Evolutionary conservation across 2,113 vertebrate genomes (phyloP).

Genomic region (Craseonycteris thonglongyai): DNA sequence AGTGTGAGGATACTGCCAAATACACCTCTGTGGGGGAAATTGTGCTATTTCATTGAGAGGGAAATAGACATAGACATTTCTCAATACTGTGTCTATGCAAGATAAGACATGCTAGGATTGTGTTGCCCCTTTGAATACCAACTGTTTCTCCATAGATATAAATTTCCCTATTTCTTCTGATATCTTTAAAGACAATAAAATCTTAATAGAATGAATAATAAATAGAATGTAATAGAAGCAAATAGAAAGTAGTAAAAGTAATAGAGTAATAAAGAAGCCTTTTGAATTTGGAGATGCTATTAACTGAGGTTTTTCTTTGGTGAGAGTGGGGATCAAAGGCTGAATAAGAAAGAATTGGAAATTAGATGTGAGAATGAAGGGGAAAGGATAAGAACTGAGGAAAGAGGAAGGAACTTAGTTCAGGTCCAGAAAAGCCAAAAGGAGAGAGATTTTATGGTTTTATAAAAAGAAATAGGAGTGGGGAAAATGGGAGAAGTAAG

Average conservation of each 20-base stretch:
- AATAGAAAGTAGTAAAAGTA: too few species aligned
- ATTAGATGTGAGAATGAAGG: neutral
- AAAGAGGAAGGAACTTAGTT: neutral
- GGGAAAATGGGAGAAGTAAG: neutral
- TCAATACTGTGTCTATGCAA: neutral
- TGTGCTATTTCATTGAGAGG: slow-evolving; percentile 26
- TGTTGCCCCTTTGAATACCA: neutral
- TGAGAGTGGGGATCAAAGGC: neutral
- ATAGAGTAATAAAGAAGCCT: neutral
- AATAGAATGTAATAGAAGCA: too few species aligned
- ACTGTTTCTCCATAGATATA: neutral
- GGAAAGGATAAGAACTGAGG: neutral
- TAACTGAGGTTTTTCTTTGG: neutral
- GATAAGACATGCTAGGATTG: neutral
- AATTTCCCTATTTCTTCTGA: neutral
- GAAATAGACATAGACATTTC: slow-evolving; percentile 15
- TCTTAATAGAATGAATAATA: too few species aligned
- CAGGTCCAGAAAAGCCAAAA: neutral
- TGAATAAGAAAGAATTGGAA: neutral
- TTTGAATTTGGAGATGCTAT: neutral
- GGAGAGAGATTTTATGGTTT: neutral
- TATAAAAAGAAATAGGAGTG: neutral
- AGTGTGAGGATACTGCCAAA: slow-evolving; percentile 38
- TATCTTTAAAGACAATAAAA: neutral
- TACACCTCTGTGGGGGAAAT: neutral